phyloP scores from a whole-genome alignment of 2,888 invertebrate species.

The Brenthis hecate region DNA sequence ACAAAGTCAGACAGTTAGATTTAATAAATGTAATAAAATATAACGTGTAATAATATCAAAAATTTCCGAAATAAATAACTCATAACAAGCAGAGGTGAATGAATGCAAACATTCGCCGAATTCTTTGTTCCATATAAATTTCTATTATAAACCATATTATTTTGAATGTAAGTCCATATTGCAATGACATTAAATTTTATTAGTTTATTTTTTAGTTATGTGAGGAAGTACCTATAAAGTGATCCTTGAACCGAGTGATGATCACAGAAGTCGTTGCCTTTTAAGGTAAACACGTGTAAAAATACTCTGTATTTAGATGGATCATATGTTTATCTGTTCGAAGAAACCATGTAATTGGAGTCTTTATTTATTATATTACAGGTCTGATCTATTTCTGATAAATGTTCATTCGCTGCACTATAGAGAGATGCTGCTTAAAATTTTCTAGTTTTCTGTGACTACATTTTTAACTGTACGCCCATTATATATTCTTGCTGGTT shows the following conservation, averaged over 20 bases:
- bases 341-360: not conserved
- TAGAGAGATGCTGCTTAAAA: too few relatives aligned
- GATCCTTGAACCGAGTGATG: constrained; percentile 50
- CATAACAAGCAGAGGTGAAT: constrained; percentile 12
- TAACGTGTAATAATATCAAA: constrained; percentile 5
- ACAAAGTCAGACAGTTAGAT: too few relatives aligned
- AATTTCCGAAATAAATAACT: constrained; percentile 12
- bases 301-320: constrained; percentile 1
- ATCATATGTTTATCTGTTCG: constrained; percentile 21
- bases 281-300: constrained; percentile 42
- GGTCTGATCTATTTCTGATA: too few relatives aligned
- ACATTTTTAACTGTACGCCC: too few relatives aligned
- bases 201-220: constrained; percentile 39
- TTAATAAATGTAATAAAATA: not conserved
- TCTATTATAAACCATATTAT: constrained; percentile 23
- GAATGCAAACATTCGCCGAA: constrained; percentile 17
- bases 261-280: constrained; percentile 55
- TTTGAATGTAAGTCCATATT: constrained; percentile 24
- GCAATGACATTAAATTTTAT: not conserved
- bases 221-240: constrained; percentile 41
- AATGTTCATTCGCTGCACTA: too few relatives aligned
- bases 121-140: not conserved
- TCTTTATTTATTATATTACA: not conserved
- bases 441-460: too few relatives aligned
- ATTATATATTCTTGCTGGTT: too few relatives aligned